phyloP scores from a whole-genome alignment of 2,888 invertebrate genomes.

The Magallana nippona region DNA sequence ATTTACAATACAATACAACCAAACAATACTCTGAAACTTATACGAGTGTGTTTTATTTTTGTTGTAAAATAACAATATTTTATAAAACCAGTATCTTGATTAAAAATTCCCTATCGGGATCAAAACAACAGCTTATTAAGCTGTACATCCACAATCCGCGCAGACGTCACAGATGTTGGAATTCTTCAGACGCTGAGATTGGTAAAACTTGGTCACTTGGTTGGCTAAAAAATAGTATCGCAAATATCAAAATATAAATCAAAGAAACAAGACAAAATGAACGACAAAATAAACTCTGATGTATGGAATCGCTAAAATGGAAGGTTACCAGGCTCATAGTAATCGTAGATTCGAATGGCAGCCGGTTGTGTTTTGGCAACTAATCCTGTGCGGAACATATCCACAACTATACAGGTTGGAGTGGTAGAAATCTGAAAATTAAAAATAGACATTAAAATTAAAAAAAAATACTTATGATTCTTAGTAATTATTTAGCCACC shows the following conservation, averaged over 20 bases:
- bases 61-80: too few species aligned
- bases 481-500: too few species aligned
- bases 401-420: conserved; percentile 64
- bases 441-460: too few species aligned
- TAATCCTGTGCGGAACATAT: conserved; percentile 63
- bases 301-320: too few species aligned
- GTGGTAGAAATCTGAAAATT: conserved; percentile 66
- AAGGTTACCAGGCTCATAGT: conserved; percentile 71
- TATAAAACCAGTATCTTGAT: too few species aligned
- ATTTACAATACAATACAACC: too few species aligned
- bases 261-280: background rate
- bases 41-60: too few species aligned
- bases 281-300: background rate
- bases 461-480: too few species aligned
- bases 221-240: conserved; percentile 51
- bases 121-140: conserved; percentile 43
- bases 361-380: conserved; percentile 73
- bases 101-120: too few species aligned
- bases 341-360: conserved; percentile 70
- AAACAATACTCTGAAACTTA: too few species aligned
- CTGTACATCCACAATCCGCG: conserved; percentile 66
- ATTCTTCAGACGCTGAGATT: conserved; percentile 65
- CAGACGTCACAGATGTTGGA: conserved; percentile 71
- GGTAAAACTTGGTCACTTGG: conserved; percentile 72
- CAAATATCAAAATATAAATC: background rate